Evolutionary conservation across 2,797 vertebrate genomes (phyloP).

Genomic region (Gobio occitaniae): DNA sequence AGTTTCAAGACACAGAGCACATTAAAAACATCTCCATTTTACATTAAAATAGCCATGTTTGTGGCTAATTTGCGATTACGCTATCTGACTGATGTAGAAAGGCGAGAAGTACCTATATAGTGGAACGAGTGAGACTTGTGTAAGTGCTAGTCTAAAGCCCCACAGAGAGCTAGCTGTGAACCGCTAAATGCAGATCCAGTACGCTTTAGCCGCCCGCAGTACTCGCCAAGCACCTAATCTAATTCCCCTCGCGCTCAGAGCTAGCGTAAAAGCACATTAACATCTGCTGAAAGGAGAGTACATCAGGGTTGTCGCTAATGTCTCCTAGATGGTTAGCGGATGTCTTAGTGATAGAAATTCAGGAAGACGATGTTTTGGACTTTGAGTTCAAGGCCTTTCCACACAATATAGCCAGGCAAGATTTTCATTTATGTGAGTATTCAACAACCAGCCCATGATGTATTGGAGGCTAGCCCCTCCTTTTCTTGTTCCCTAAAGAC

Average conservation of each 20-base stretch:
- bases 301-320: slow-evolving; percentile 43
- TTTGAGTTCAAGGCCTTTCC: slow-evolving; percentile 14
- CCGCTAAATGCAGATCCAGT: slow-evolving; percentile 49
- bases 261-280: slow-evolving; percentile 46
- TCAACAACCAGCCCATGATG: neutral
- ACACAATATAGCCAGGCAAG: slow-evolving; percentile 25
- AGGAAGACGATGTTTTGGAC: slow-evolving; percentile 26
- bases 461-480: slow-evolving; percentile 10
- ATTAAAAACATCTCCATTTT: slow-evolving; percentile 52
- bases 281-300: slow-evolving; percentile 31
- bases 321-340: slow-evolving; percentile 52
- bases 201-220: slow-evolving; percentile 14
- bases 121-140: slow-evolving; percentile 22
- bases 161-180: slow-evolving; percentile 38
- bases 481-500: slow-evolving; percentile 18
- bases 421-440: slow-evolving; percentile 26
- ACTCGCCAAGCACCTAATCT: slow-evolving; percentile 25
- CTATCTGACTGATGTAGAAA: slow-evolving; percentile 21
- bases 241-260: slow-evolving; percentile 16
- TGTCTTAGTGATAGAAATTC: slow-evolving; percentile 36
- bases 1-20: neutral
- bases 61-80: slow-evolving; percentile 39
- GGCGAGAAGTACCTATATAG: neutral
- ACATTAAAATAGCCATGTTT: slow-evolving; percentile 40
- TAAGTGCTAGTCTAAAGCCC: slow-evolving; percentile 23